Evolutionary conservation across 2,797 vertebrate species (phyloP), one percentile per base, ranked within the genome.

Genomic region (Anguilla marmorata): DNA sequence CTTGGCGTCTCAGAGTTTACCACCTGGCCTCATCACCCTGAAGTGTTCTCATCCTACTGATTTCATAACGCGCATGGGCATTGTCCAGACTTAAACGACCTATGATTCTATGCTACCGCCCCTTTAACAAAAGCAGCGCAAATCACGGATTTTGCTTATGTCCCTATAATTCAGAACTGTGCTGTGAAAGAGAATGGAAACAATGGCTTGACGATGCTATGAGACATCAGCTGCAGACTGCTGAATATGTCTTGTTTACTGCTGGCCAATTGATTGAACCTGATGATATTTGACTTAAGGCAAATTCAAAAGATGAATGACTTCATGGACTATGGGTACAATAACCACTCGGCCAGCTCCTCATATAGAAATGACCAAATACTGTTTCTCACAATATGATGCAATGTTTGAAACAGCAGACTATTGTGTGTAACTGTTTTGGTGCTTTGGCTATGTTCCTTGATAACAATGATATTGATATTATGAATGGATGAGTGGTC

Each of bases 21-120:
- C 79, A 82, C 79, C 45, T 48, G 79, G 79, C 79, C 79, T 6
- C 45, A 50, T 82, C 24, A 82, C 79, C 33, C 69, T 82, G 21
- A 45, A 82, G 41, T 30, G n/a, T 45, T 79, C 16, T 45, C 74
- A 21, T 45, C 37, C 74, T 45, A 1, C 74, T 41, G 74, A 24
- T 45, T 79, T 21, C 74, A 79, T 21, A 24, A n/a, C 50, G 45
- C 21, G 45, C 50, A 24, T 1, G 7, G 24, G 6, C 41, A 50
- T n/a, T 50, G 79, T 82, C 45, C 45, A 50, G 41, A n/a, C 37
- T 80, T 41, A 80, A 19, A 27, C 45, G 76, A 80, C 37, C 41
- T 80, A 80, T 80, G 76, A 48, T 69, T n/a, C 72, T 76, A 2
- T 76, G 9, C 72, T 76, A 16, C 30, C 27, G n/a, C 11, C 30